Evolutionary conservation across 2,797 vertebrate genomes (phyloP).

Genomic region (Cyprinella venusta): DNA sequence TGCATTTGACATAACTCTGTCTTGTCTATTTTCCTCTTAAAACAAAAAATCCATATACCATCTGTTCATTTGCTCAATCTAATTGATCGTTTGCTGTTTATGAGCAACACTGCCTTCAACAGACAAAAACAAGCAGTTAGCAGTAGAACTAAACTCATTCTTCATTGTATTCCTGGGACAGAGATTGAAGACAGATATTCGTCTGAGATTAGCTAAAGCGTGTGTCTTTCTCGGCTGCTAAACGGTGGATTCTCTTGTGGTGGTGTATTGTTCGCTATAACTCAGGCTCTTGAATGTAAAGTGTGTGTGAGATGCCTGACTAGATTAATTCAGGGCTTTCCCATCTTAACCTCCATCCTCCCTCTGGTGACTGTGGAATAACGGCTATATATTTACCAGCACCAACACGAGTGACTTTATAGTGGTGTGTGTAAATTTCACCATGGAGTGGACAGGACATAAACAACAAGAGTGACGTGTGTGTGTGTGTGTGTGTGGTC

Average conservation of each 20-base stretch:
- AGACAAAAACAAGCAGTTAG: slow-evolving; percentile 1
- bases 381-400: slow-evolving; percentile 31
- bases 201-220: not conserved
- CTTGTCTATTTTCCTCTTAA: slow-evolving; percentile 1
- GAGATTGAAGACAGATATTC: not conserved
- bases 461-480: not conserved
- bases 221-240: not conserved
- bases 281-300: not conserved
- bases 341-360: not conserved
- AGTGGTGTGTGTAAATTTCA: slow-evolving; percentile 34
- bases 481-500: not conserved
- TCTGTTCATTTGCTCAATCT: not conserved
- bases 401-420: slow-evolving; percentile 38
- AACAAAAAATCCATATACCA: not conserved
- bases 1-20: slow-evolving; percentile 41
- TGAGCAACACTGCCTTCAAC: not conserved
- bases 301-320: not conserved
- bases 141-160: not conserved
- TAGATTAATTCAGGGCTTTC: slow-evolving; percentile 41
- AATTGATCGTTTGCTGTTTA: slow-evolving; percentile 7
- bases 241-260: not conserved
- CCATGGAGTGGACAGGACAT: not conserved
- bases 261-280: slow-evolving; percentile 20
- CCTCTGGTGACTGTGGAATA: slow-evolving; percentile 10
- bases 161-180: not conserved